Percentiles rank a stretch among this genome's conserved stretches.
Conservation (phyloP, 2,113 vertebrate genomes). For the Hippolais icterina region DNA sequence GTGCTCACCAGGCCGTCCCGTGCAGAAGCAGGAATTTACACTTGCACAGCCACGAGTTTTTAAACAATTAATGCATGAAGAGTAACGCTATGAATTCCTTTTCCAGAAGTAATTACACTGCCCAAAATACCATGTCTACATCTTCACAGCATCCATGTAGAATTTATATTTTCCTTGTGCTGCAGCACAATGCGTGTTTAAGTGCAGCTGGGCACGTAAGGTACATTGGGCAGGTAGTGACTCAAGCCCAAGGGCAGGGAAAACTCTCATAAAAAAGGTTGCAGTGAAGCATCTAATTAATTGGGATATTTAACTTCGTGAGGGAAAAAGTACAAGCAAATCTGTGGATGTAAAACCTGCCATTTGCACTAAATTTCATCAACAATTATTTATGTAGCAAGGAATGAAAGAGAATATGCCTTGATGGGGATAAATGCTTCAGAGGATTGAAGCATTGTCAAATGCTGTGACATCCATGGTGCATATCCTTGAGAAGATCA, state of each 20-base stretch:
- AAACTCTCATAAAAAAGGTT: neutral
- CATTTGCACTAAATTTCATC: neutral
- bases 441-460: neutral
- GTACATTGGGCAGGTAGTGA: neutral
- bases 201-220: fast-evolving
- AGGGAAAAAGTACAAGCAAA: neutral
- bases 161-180: neutral
- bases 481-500: neutral
- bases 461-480: neutral
- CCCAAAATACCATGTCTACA: fast-evolving
- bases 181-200: fast-evolving
- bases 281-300: neutral
- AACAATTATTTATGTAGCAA: neutral
- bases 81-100: neutral
- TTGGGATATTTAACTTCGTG: neutral
- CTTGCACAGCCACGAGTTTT: neutral
- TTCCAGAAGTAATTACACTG: neutral
- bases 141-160: neutral
- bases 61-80: neutral
- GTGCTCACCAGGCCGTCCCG: neutral
- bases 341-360: neutral
- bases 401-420: too few relatives aligned
- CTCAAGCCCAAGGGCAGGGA: neutral
- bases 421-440: neutral
- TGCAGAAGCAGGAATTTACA: neutral